phyloP scores from a whole-genome alignment of 2,797 vertebrate species.

The Ctenosaura bakeri region DNA sequence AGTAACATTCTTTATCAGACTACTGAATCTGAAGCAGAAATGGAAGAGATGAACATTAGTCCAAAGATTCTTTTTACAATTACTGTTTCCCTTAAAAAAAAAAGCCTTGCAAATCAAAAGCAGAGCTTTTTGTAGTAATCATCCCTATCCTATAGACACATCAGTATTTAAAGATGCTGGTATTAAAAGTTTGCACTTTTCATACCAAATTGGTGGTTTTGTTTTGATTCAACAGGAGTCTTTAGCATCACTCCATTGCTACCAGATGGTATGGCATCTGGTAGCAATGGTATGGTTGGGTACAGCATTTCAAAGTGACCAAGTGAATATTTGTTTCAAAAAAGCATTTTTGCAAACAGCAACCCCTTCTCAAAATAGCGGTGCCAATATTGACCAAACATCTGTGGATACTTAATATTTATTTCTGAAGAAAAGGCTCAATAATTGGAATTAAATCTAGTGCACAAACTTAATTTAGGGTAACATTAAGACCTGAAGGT shows the following conservation, averaged over 20 bases:
- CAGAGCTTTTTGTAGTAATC: not conserved
- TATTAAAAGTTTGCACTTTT: not conserved
- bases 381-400: not conserved
- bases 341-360: not conserved
- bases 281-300: too few species aligned
- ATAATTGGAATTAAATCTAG: not conserved
- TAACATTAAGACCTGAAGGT: not conserved
- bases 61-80: not conserved
- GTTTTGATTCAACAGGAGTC: not conserved
- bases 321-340: constrained; percentile 1
- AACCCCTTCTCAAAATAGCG: not conserved
- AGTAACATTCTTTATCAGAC: too few species aligned
- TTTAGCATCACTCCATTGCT: constrained; percentile 10
- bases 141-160: not conserved
- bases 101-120: not conserved
- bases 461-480: not conserved
- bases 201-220: not conserved
- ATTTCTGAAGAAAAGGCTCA: not conserved
- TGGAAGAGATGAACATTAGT: not conserved
- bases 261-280: not conserved
- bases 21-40: not conserved
- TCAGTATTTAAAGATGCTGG: not conserved
- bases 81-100: not conserved
- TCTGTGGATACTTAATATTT: not conserved
- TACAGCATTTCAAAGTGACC: not conserved